phyloP scores from a whole-genome alignment of 2,797 vertebrate genomes.

The Setipinna tenuifilis region DNA sequence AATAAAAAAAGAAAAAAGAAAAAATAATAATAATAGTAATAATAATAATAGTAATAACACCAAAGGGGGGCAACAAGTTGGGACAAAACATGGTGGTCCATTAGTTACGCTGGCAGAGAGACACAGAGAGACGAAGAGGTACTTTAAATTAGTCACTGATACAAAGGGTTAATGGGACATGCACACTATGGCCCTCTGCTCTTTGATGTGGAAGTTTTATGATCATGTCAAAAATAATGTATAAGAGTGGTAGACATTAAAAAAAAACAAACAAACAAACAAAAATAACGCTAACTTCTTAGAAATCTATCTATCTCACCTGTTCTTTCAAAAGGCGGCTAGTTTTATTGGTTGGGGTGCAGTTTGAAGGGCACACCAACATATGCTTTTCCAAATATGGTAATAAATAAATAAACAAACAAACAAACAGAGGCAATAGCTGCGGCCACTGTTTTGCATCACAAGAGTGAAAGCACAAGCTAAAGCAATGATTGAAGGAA shows the following conservation, averaged over 20 bases:
- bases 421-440: not conserved
- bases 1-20: conserved; percentile 53
- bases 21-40: conserved; percentile 48
- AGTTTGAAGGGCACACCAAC: conserved; percentile 2
- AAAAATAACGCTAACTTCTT: not conserved
- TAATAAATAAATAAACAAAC: not conserved
- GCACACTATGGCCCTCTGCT: conserved; percentile 56
- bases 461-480: conserved; percentile 46
- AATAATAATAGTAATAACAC: conserved; percentile 58
- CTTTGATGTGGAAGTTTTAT: not conserved
- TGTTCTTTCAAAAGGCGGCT: not conserved
- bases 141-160: conserved; percentile 70
- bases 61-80: conserved; percentile 67
- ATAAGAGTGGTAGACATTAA: not conserved
- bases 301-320: not conserved
- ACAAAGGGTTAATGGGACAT: conserved; percentile 75
- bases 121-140: conserved; percentile 60
- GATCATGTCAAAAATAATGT: not conserved
- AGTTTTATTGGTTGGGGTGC: not conserved
- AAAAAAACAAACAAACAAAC: not conserved
- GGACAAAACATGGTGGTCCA: conserved; percentile 73
- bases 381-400: not conserved
- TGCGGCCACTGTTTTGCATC: not conserved
- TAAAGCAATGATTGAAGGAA: not conserved
- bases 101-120: conserved; percentile 76